Base-by-base conservation (phyloP, 2,113 vertebrate genomes). In the Amphilophus citrinellus region DNA sequence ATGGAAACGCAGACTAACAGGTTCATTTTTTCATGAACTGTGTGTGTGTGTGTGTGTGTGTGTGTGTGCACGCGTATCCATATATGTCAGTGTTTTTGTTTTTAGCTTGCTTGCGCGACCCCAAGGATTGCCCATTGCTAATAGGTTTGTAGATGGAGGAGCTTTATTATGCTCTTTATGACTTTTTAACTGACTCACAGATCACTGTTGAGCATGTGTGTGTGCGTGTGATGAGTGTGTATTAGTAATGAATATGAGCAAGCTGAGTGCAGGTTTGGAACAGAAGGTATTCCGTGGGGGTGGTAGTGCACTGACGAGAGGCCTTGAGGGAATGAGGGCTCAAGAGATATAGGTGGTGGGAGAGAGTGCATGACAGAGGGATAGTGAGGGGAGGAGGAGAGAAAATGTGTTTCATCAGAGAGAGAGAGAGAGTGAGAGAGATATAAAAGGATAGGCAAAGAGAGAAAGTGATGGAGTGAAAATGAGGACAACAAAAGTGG, bases 81-180 rank as follows among this genome's bases (percentile, higher is more conserved):
- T 39, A 68, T 32, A 57, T 18, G 22, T 32, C 53, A 10, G 60
- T 57, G 44, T 30, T 18, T 86, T 61, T 58, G 44, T 73, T 35
- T 56, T 53, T 22, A 22, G 15, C 56, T 59, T 79, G 58, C 58
- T 82, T 78, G 79, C 77, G 24, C 84, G 83, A 85, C 84, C 76
- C 47, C 2, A 4, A 78, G 60, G 83, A 89, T 89, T 83, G 75
- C 10, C 80, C 61, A 17, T 65, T 83, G 73, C 84, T 89, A 90
- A 91, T 92, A 81, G 83, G 73, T 89, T 90, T 91, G 81, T 77
- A 88, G 85, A 91, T 86, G 59, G 86, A 81, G 56, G 32, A 83
- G 73, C 77, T 93, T 88, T 88, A 83, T 90, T 92, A 88, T 90
- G 82, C 79, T 84, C 68, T 89, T 92, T 90, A 93, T 93, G 90